Conservation (phyloP, 2,888 invertebrate species). For the Miltochrista miniata region DNA sequence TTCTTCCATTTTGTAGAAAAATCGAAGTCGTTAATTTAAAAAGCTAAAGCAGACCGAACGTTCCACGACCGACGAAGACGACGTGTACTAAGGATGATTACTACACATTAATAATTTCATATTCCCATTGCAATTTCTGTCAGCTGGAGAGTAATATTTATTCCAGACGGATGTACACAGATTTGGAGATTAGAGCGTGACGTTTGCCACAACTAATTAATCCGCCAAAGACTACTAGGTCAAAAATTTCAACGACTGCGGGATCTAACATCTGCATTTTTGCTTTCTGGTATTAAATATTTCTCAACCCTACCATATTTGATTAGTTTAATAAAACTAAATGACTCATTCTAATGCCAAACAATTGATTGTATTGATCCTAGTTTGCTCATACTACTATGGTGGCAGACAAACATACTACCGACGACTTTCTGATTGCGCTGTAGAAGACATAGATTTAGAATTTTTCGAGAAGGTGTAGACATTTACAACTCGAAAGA, state of each 20-base stretch:
- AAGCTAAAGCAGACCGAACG: constrained; percentile 14
- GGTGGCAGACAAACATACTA: too few species aligned
- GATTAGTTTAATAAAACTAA: too few species aligned
- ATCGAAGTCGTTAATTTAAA: background rate
- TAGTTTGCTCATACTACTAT: too few species aligned
- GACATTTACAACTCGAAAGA: too few species aligned
- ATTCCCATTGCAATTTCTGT: constrained; percentile 69
- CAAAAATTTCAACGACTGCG: constrained; percentile 46
- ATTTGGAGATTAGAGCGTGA: constrained; percentile 71
- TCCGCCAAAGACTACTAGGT: constrained; percentile 69
- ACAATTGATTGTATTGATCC: too few species aligned
- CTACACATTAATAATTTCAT: constrained; percentile 65
- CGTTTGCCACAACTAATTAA: constrained; percentile 75
- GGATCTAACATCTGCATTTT: too few species aligned
- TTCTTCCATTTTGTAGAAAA: constrained; percentile 45
- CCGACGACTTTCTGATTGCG: too few species aligned
- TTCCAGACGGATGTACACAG: constrained; percentile 69
- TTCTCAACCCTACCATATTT: too few species aligned
- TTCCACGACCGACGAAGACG: constrained; percentile 57
- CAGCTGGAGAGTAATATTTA: constrained; percentile 68
- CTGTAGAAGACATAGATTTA: too few species aligned
- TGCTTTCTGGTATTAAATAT: too few species aligned
- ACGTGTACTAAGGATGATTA: constrained; percentile 46
- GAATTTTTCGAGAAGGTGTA: too few species aligned
- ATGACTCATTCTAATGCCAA: too few species aligned